A percentile compares a stretch with the other conserved stretches of the same genome.
Conservation (phyloP, 2,113 vertebrate genomes). For the Tenebrosternarchus preto region DNA sequence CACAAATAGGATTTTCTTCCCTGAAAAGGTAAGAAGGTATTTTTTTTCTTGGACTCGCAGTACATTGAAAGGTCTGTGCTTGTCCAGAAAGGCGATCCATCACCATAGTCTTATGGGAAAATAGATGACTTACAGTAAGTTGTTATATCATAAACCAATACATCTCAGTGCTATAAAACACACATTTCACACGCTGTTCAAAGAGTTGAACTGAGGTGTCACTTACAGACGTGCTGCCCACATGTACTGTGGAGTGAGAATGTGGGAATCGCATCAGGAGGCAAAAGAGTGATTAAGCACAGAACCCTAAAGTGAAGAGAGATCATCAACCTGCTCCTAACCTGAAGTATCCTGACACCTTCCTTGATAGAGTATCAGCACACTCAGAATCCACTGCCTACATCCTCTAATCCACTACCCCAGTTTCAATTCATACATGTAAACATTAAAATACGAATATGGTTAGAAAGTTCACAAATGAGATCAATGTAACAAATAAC, state of each 20-base stretch:
- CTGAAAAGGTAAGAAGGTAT: constrained; percentile 11
- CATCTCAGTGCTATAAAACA: constrained; percentile 17
- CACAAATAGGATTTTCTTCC: not conserved
- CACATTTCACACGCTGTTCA: constrained; percentile 27
- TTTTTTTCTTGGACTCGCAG: not conserved
- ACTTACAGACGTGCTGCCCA: not conserved
- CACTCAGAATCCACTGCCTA: no score
- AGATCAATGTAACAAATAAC: no score
- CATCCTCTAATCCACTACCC: no score
- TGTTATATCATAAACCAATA: constrained; percentile 26
- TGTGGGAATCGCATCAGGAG: not conserved
- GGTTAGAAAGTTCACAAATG: no score
- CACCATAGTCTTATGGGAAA: constrained; percentile 1
- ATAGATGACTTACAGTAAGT: not conserved
- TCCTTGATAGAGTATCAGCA: not conserved
- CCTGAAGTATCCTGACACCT: not conserved
- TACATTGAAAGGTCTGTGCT: constrained; percentile 14
- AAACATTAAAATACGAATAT: no score
- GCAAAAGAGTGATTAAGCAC: no score
- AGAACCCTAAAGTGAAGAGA: no score
- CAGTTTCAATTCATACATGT: no score
- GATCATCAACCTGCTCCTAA: not conserved
- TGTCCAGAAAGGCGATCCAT: not conserved
- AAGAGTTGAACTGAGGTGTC: constrained; percentile 31
- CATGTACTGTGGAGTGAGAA: constrained; percentile 3